Conservation (phyloP, 2,797 vertebrate genomes). For the Enteromius paludinosus region DNA sequence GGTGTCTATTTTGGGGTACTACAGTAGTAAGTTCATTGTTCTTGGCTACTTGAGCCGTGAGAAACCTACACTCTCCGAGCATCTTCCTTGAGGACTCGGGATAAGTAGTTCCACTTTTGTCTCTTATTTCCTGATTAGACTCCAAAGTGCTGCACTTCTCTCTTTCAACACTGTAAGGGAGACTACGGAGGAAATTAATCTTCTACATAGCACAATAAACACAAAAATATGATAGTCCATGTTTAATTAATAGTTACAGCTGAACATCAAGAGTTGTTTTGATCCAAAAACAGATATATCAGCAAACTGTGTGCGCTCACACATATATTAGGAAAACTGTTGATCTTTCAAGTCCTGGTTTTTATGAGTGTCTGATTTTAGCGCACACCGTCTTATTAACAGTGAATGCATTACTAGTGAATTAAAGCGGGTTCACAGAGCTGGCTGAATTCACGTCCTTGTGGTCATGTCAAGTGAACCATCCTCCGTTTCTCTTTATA, state of each 20-base stretch:
- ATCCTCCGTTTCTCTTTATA: constrained; percentile 59
- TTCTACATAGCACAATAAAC: constrained; percentile 42
- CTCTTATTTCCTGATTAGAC: constrained; percentile 55
- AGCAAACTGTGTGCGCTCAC: constrained; percentile 5
- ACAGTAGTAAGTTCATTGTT: constrained; percentile 27
- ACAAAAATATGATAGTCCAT: constrained; percentile 48
- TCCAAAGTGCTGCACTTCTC: constrained; percentile 52
- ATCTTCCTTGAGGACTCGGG: constrained; percentile 41
- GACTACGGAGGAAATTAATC: constrained; percentile 54
- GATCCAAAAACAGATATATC: constrained; percentile 47
- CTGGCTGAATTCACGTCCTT: constrained; percentile 44
- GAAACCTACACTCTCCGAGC: constrained; percentile 46
- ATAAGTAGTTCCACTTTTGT: constrained; percentile 65
- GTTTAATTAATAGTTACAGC: constrained; percentile 59
- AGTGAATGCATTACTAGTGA: background rate
- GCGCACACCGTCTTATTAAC: background rate
- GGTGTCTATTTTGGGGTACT: background rate
- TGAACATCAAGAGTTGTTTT: constrained; percentile 51
- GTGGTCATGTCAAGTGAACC: constrained; percentile 60
- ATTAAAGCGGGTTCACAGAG: constrained; percentile 14
- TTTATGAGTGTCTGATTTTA: constrained; percentile 29
- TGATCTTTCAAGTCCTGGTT: constrained; percentile 23
- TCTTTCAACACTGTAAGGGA: constrained; percentile 48
- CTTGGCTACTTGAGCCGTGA: constrained; percentile 31
- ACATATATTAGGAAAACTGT: constrained; percentile 47